These are phyloP conservation scores for Edolisoma coerulescens DNA, from an alignment of 2,113 vertebrate genomes.

Conservation along the genomic window DNA sequence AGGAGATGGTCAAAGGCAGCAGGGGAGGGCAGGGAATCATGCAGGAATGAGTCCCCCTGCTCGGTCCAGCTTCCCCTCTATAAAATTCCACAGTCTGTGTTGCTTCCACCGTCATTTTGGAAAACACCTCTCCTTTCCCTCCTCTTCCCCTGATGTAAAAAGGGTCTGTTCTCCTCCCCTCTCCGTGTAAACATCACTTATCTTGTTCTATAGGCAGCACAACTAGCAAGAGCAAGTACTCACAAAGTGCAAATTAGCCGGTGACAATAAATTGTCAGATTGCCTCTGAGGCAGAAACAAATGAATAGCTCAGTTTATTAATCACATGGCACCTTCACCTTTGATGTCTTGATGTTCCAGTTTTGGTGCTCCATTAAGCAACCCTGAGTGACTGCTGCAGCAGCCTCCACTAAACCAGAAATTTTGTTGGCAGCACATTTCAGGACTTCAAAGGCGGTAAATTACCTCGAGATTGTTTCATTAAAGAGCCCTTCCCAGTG, in stretches of 20 bases:
- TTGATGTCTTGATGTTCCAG: constrained; percentile 81
- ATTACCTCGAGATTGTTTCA: constrained; percentile 75
- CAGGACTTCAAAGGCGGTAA: constrained; percentile 77
- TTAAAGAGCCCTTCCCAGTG: constrained; percentile 72
- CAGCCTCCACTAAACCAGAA: constrained; percentile 71
- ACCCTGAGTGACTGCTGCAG: constrained; percentile 66
- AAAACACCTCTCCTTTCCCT: background rate
- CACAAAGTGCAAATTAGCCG: constrained; percentile 75
- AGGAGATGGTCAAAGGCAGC: background rate
- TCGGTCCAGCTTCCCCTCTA: background rate
- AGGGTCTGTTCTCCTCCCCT: constrained; percentile 27
- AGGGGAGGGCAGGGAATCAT: background rate
- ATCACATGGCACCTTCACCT: constrained; percentile 73
- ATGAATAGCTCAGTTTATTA: constrained; percentile 68
- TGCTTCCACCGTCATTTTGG: background rate
- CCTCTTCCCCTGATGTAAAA: background rate
- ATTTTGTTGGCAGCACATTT: constrained; percentile 77
- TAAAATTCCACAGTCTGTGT: background rate
- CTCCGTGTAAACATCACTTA: constrained; percentile 24
- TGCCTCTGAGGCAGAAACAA: constrained; percentile 71
- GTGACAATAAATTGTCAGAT: constrained; percentile 72
- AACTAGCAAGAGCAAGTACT: constrained; percentile 63
- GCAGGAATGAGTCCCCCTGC: background rate
- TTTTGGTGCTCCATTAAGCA: constrained; percentile 73
- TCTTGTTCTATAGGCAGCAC: constrained; percentile 45